Base-by-base conservation (phyloP, 2,113 vertebrate species). In the Myotis lucifugus region DNA sequence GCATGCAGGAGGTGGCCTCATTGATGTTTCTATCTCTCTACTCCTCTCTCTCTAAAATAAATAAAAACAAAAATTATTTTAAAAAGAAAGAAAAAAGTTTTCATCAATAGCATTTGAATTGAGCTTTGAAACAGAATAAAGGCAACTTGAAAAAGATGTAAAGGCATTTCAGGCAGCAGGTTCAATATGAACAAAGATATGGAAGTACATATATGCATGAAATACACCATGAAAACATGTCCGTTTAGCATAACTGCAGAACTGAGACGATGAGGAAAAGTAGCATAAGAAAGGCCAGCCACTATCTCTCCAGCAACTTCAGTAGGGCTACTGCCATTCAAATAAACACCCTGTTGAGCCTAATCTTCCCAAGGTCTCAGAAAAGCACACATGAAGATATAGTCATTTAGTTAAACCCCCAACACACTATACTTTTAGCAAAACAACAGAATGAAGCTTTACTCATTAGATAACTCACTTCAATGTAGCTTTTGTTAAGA, bases 401-500 rank as follows among this genome's bases (percentile, higher is more conserved):
- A 69, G 32, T 86, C 52, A 79, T 89, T 94, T 85, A 64, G 76
- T 85, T 88, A 88, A 95, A 85, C 2, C 1, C 79, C 84, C 10
- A 96, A 27, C 14, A 92, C 88, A 48, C 32, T 83, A 83, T 13
- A 92, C 46, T 90, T 90, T 97, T 64, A 94, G 32, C 29, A 94
- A 89, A 96, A 92, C 14, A 87, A 6, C 21, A 92, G 19, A 95
- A 94, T 32, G 32, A 96, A 46, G 18, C 21, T 90, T 88, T 81
- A 52, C 18, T 96, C 50, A 81, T 94, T 88, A 94, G 72, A 69
- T 66, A 95, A 85, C 9, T 93, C 19, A 79, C 40, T 92, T 95
- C 69, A 46, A 82, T 10, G 54, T 90, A 91, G 61, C 1, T 67
- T 90, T 96, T 32, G 85, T 67, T 90, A 96, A 91, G 84, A 93